Evolutionary conservation across 2,113 vertebrate genomes (phyloP).

Genomic region (Dolichallabes microphthalmus): DNA sequence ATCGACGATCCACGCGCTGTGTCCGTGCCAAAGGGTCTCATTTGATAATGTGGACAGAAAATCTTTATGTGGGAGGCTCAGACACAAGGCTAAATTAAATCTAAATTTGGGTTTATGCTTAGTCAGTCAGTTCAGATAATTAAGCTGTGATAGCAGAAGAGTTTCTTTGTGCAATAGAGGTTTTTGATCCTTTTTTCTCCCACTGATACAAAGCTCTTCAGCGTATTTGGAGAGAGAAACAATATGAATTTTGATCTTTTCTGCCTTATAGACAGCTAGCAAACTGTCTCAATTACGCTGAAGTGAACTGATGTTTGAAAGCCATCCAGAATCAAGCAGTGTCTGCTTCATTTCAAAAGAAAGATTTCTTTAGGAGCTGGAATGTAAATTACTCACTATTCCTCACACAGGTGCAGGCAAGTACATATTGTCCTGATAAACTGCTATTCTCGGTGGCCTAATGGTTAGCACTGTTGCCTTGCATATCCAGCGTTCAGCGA

Average conservation of each 20-base stretch:
- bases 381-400: background rate
- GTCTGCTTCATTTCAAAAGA: background rate
- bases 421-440: too few species aligned
- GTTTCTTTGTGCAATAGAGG: constrained; percentile 59
- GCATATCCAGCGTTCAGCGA: too few species aligned
- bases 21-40: constrained; percentile 38
- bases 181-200: constrained; percentile 56
- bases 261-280: constrained; percentile 19
- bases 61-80: constrained; percentile 59
- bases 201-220: constrained; percentile 59
- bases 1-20: constrained; percentile 54
- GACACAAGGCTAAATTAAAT: constrained; percentile 61
- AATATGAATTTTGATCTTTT: background rate
- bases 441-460: too few species aligned
- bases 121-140: constrained; percentile 70
- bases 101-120: constrained; percentile 68
- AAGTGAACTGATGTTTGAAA: background rate
- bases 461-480: too few species aligned
- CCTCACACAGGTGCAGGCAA: too few species aligned
- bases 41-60: constrained; percentile 58
- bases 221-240: constrained; percentile 33
- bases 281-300: constrained; percentile 1
- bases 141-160: constrained; percentile 65
- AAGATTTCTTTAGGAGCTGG: background rate
- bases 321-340: background rate